Conservation (phyloP, 2,113 vertebrate species). For the Sebastes fasciatus region DNA sequence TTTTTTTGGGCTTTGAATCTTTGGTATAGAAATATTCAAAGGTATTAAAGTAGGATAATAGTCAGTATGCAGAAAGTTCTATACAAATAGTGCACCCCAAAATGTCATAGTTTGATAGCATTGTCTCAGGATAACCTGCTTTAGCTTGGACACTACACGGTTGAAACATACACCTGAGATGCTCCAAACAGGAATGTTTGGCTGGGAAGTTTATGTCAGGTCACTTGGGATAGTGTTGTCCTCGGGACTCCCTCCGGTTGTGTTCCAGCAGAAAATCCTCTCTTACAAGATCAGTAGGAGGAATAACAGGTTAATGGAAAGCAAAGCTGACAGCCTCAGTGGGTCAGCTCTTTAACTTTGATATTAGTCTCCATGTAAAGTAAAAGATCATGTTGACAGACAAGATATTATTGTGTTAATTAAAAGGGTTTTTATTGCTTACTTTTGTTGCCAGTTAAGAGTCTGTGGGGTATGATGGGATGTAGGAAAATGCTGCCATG, state of each 20-base stretch:
- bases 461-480: not conserved
- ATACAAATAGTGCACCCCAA: not conserved
- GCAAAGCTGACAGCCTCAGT: not conserved
- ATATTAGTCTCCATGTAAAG: not conserved
- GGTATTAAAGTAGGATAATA: not conserved
- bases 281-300: slow-evolving; percentile 33
- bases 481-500: not conserved
- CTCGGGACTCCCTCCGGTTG: slow-evolving; percentile 20
- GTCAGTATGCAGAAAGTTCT: not conserved
- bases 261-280: slow-evolving; percentile 31
- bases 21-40: too few relatives aligned
- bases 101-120: not conserved
- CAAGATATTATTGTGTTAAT: not conserved
- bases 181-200: slow-evolving; percentile 8
- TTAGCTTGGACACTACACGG: not conserved
- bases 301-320: slow-evolving; percentile 50
- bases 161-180: not conserved
- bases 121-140: not conserved
- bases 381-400: not conserved
- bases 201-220: not conserved
- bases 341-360: not conserved
- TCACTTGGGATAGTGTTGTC: slow-evolving; percentile 29
- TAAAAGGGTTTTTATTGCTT: not conserved
- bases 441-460: not conserved
- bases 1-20: too few relatives aligned